phyloP scores from a whole-genome alignment of 2,888 invertebrate species.

The Lamproptera curius region DNA sequence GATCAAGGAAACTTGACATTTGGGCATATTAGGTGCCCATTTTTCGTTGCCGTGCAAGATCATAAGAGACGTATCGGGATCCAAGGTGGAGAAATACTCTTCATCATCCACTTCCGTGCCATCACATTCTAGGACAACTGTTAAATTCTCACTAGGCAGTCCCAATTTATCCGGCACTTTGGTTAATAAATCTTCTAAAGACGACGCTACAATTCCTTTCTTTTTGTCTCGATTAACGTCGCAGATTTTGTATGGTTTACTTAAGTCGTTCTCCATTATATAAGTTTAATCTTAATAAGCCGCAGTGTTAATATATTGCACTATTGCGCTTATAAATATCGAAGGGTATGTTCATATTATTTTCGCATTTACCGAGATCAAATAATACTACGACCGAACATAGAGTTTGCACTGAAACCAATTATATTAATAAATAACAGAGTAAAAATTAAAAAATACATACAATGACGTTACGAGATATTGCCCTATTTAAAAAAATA shows the following conservation, averaged over 20 bases:
- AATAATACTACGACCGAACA: no score
- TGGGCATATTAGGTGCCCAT: constrained; percentile 83
- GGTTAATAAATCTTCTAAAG: constrained; percentile 86
- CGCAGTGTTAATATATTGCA: background rate
- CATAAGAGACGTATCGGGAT: constrained; percentile 92
- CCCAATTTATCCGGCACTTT: constrained; percentile 87
- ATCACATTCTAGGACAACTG: constrained; percentile 93
- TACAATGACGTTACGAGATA: constrained; percentile 10
- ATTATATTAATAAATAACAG: background rate
- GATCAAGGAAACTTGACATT: constrained; percentile 80
- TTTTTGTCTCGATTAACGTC: constrained; percentile 88
- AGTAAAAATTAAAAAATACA: constrained; percentile 3
- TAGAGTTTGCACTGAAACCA: background rate
- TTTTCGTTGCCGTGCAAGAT: constrained; percentile 86
- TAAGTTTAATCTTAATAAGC: constrained; percentile 7
- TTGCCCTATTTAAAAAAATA: constrained; percentile 17
- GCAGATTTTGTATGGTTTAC: constrained; percentile 87
- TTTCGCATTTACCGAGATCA: background rate
- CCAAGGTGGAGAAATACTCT: constrained; percentile 94
- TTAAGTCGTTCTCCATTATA: constrained; percentile 78
- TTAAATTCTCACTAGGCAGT: constrained; percentile 81
- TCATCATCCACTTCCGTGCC: constrained; percentile 98
- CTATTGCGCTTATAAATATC: background rate
- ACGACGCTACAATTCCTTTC: constrained; percentile 89
- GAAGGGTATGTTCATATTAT: constrained; percentile 10